Evolutionary conservation across 2,888 invertebrate species (phyloP), one percentile per base, ranked within the genome.

Genomic region (Drosophila borealis): DNA sequence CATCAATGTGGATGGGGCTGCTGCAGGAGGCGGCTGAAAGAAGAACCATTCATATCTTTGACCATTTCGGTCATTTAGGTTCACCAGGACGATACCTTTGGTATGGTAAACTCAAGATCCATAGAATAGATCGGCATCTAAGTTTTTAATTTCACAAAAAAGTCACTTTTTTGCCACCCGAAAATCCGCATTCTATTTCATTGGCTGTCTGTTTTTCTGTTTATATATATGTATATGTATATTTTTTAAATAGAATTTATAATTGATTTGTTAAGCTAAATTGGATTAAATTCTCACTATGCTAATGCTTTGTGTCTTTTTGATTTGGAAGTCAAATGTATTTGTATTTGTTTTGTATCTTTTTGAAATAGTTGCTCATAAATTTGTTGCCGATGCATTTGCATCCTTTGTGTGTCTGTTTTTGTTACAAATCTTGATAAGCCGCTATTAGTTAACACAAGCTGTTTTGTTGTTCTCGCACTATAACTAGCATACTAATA

Each of bases 301-400:
- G 48, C 70, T 78, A 65, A 59, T 51, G 77, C 71, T 50, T 72
- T 17, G 45, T 80, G 78, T 86, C 78, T 81, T 75, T 85, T 85
- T 82, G 68, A 80, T 80, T 81, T 82, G 82, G 85, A 85, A 80
- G 79, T 87, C 73, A 78, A 87, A 76, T 64, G 55, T 71, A 49
- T 37, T 48, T 53, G 33, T 64, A 49, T 10, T 51, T 53, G 10
- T 29, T 62, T 64, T 46, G 17, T 46, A 37, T 21, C 55, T 17
- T 50, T 67, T 44, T 62, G 36, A 55, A 61, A 44, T 57, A 51
- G 45, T 74, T 51, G 45, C 59, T 57, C 45, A 48, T 56, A 48
- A 63, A 21, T 45, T 75, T 51, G 29, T 21, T 66, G 54, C 6
- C 11, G 5, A 5, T 37, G 37, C 37, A 39, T 25, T 39, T n/a